These are phyloP conservation scores for Chymomyza fuscimana DNA, from an alignment of 2,888 invertebrate genomes.

Conservation along the genomic window DNA sequence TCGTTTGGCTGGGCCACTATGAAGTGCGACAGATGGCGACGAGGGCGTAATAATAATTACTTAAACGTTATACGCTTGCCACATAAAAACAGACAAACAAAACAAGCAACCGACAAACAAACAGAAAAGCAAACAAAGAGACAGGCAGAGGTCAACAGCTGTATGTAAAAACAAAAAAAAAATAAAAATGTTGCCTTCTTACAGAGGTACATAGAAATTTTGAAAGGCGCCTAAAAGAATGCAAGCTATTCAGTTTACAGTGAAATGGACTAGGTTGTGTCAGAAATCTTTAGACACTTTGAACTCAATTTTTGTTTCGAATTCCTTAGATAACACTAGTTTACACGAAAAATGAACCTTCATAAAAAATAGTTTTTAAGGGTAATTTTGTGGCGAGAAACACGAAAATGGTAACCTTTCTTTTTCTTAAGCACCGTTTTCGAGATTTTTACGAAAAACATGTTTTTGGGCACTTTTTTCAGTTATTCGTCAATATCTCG, in stretches of 20 bases:
- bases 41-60: constrained; percentile 41
- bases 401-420: too few relatives aligned
- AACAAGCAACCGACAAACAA: constrained; percentile 10
- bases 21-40: constrained; percentile 40
- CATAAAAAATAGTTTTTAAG: too few relatives aligned
- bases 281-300: too few relatives aligned
- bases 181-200: background rate
- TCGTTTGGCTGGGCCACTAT: background rate
- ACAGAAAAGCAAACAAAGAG: constrained; percentile 7
- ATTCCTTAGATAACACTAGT: too few relatives aligned
- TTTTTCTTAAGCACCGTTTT: too few relatives aligned
- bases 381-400: too few relatives aligned
- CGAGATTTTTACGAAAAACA: too few relatives aligned
- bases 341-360: too few relatives aligned
- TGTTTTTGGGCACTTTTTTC: too few relatives aligned
- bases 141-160: constrained; percentile 10
- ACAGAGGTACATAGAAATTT: background rate
- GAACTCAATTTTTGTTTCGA: too few relatives aligned
- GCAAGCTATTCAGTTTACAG: background rate
- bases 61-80: constrained; percentile 22
- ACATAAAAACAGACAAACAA: constrained; percentile 4
- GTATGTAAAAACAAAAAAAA: background rate
- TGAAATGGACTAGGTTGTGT: too few relatives aligned
- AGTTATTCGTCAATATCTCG: too few relatives aligned
- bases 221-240: background rate